Conservation (phyloP, 2,888 invertebrate genomes). For the Pammene fasciana region DNA sequence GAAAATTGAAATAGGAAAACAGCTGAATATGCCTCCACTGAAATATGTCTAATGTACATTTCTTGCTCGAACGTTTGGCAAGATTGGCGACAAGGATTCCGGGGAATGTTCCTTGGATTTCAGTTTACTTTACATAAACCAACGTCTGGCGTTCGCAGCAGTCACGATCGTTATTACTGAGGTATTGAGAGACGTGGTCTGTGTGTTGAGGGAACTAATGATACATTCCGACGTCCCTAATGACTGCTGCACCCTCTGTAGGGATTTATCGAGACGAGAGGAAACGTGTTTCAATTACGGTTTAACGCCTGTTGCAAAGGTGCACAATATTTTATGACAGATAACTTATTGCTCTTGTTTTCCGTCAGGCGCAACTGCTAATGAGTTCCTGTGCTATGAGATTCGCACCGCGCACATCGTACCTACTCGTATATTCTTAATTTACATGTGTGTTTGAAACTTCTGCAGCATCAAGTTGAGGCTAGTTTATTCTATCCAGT, state of each 20-base stretch:
- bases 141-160: constrained; percentile 21
- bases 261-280: constrained; percentile 10
- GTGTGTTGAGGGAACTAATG: constrained; percentile 35
- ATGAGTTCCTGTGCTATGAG: background rate
- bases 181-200: constrained; percentile 41
- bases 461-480: too few relatives aligned
- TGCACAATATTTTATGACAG: background rate
- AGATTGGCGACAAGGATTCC: background rate
- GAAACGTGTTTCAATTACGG: constrained; percentile 21
- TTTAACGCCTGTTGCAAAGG: constrained; percentile 18
- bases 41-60: background rate
- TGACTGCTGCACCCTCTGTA: constrained; percentile 24
- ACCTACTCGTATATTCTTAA: too few relatives aligned
- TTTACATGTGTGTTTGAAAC: too few relatives aligned
- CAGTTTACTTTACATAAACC: constrained; percentile 20
- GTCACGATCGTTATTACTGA: constrained; percentile 38
- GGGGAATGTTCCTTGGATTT: constrained; percentile 14
- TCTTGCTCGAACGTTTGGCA: background rate
- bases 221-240: constrained; percentile 35
- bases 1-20: constrained; percentile 16
- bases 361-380: constrained; percentile 24
- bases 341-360: constrained; percentile 20
- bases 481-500: too few relatives aligned
- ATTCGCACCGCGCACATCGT: too few relatives aligned
- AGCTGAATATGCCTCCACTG: constrained; percentile 11